Conservation (phyloP, 2,888 invertebrate species). For the Eilema depressum region DNA sequence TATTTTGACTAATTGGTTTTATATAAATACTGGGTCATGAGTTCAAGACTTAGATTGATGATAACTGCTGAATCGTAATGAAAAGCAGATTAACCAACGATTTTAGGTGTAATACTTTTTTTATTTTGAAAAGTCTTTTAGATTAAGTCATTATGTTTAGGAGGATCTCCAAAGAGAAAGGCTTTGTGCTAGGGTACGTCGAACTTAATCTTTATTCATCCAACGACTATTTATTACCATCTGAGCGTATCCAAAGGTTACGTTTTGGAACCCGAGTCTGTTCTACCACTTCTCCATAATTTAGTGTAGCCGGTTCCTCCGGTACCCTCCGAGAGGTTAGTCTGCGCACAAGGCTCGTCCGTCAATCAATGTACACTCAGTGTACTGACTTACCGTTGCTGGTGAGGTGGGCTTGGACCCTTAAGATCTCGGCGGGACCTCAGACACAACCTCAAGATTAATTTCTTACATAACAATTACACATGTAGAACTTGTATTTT, state of each 20-base stretch:
- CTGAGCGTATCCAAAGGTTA: too few species aligned
- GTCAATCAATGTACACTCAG: background rate
- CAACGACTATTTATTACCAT: background rate
- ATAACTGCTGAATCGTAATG: conserved; percentile 27
- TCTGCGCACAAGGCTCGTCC: background rate
- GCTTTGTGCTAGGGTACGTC: background rate
- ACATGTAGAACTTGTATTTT: too few species aligned
- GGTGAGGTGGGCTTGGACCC: too few species aligned
- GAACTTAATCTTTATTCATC: too few species aligned
- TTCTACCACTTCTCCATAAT: too few species aligned
- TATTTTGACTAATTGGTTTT: conserved; percentile 47
- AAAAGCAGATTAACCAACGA: conserved; percentile 8
- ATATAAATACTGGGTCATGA: conserved; percentile 51
- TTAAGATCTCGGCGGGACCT: too few species aligned
- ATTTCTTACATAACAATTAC: too few species aligned
- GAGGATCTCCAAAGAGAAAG: background rate
- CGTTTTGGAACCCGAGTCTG: too few species aligned
- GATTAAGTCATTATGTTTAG: background rate
- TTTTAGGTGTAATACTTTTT: background rate
- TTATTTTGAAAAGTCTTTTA: background rate
- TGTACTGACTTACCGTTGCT: too few species aligned
- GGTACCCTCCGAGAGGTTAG: too few species aligned
- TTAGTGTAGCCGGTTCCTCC: too few species aligned
- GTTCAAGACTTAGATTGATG: conserved; percentile 55
- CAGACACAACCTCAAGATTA: too few species aligned